Evolutionary conservation across 2,113 vertebrate species (phyloP).

Genomic region (Atractosteus spatula): DNA sequence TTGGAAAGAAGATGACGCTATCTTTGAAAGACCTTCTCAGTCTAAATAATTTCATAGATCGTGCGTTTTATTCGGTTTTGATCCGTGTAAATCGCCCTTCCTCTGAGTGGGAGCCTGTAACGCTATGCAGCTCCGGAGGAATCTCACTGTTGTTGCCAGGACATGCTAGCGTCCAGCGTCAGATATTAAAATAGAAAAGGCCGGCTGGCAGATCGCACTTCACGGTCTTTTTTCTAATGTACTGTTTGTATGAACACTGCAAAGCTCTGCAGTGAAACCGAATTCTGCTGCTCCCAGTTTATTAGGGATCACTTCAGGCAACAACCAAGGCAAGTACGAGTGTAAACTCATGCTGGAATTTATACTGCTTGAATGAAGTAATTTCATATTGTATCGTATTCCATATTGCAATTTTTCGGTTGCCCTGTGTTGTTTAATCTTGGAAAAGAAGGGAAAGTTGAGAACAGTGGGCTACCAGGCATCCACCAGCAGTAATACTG

Average conservation of each 20-base stretch:
- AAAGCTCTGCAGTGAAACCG: constrained; percentile 5
- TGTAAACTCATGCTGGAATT: not conserved
- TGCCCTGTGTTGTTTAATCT: too few species aligned
- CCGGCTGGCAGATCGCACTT: constrained; percentile 50
- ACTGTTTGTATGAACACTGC: not conserved
- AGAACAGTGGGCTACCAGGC: too few species aligned
- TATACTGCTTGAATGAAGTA: too few species aligned
- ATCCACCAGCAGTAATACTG: too few species aligned
- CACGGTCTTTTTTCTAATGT: constrained; percentile 5
- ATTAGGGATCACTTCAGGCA: constrained; percentile 37
- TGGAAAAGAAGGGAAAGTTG: too few species aligned
- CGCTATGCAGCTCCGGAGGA: constrained; percentile 51
- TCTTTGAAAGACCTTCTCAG: too few species aligned
- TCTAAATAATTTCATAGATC: too few species aligned
- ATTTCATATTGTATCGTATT: too few species aligned
- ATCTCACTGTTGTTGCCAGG: constrained; percentile 55
- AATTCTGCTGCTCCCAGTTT: constrained; percentile 11
- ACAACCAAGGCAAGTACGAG: constrained; percentile 30
- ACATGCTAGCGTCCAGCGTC: constrained; percentile 58
- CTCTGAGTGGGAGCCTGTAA: constrained; percentile 34
- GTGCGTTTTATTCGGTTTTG: too few species aligned
- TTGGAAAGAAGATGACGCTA: too few species aligned
- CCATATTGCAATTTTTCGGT: too few species aligned
- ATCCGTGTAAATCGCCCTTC: constrained; percentile 12
- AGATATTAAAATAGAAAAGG: constrained; percentile 65